Base-by-base conservation (phyloP, 1,140 invertebrate species). In the Ips nitidus region DNA sequence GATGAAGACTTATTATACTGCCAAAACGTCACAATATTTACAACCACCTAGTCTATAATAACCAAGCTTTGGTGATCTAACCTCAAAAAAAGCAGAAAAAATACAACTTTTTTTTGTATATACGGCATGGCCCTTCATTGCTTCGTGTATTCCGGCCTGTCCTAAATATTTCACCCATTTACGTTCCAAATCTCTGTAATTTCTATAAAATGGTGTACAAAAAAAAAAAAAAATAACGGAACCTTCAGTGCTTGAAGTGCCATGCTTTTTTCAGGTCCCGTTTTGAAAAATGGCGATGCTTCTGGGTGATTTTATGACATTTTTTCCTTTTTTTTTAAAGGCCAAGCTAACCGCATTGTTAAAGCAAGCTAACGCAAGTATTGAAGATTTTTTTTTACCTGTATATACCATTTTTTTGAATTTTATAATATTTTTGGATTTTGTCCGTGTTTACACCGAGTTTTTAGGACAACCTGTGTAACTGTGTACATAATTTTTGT, bases 51-150 rank as follows among this genome's bases (percentile, higher is more conserved):
- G 22, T 22, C 22, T 22, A 22, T 22, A 22, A 22, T 22, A 22
- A 22, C 22, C 22, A 22, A 22, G 22, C 22, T 22, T 22, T 22
- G 22, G 22, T 22, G 22, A 22, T 22, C 22, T 22, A 22, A 22
- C 1, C 3, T n/a, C 53, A 56, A n/a, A 56, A 56, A 56, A n/a
- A n/a, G 37, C 53, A n/a, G 8, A 56, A 41, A 67, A 52, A 70
- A 64, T 70, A 64, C 68, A 58, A 61, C 36, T 42, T 41, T 56
- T 66, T 69, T 22, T 22, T 22, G 22, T 22, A 22, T 22, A 68
- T 55, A 79, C 77, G 79, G 79, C 77, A 80, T 80, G 79, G 79
- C 79, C 71, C 76, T 80, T 79, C 79, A 80, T 80, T 78, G 74
- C 76, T 78, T 55, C 5, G 36, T 41, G 45, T 66, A 6, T 60